A percentile compares a stretch with the other conserved stretches of the same genome.
phyloP scores from a whole-genome alignment of 2,888 invertebrate genomes.

The Blastobasis adustella region DNA sequence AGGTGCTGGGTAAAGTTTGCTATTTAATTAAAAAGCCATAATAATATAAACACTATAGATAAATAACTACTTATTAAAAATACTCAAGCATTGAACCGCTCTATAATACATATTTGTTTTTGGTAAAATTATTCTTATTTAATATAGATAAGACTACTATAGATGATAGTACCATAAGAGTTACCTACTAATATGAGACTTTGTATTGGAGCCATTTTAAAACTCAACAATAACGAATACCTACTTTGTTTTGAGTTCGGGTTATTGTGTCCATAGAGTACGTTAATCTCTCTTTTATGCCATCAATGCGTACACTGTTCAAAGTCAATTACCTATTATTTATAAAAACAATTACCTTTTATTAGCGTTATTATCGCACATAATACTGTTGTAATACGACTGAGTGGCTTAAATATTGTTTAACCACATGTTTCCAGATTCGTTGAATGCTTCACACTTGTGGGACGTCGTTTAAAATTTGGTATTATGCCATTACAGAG shows the following conservation, averaged over 20 bases:
- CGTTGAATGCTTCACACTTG: slow-evolving; percentile 24
- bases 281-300: not conserved
- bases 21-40: too few relatives aligned
- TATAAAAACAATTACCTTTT: slow-evolving; percentile 8
- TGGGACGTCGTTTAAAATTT: slow-evolving; percentile 23
- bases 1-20: too few relatives aligned
- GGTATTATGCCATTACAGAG: slow-evolving; percentile 36
- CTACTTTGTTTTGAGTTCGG: not conserved
- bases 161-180: too few relatives aligned
- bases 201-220: too few relatives aligned
- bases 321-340: slow-evolving; percentile 11
- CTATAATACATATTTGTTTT: too few relatives aligned
- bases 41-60: too few relatives aligned
- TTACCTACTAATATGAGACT: too few relatives aligned
- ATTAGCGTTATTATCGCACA: not conserved
- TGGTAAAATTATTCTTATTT: too few relatives aligned
- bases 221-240: too few relatives aligned
- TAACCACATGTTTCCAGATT: slow-evolving; percentile 15
- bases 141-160: too few relatives aligned
- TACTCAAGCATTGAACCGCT: too few relatives aligned
- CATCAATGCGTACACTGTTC: slow-evolving; percentile 1
- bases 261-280: not conserved
- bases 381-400: not conserved
- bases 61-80: too few relatives aligned
- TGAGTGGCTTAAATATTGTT: not conserved